phyloP scores from a whole-genome alignment of 2,113 vertebrate genomes.

The Cyphomyrus discorhynchus region DNA sequence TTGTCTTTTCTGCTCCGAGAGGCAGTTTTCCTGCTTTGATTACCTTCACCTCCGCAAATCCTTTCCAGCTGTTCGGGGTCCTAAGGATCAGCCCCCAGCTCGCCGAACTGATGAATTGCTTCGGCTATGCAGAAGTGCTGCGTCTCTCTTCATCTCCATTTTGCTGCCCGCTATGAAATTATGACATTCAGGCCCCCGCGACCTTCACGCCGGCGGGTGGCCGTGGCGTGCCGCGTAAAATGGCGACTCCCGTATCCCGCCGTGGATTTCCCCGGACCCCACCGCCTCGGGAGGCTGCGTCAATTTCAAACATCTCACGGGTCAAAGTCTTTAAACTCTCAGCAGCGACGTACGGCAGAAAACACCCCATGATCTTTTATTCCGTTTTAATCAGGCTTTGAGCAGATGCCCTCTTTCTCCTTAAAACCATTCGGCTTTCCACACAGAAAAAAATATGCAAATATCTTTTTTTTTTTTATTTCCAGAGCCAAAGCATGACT shows the following conservation, averaged over 20 bases:
- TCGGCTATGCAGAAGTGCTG: slow-evolving; percentile 2
- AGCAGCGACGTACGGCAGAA: neutral
- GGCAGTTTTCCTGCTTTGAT: neutral
- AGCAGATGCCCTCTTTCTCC: neutral
- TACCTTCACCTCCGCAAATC: slow-evolving; percentile 15
- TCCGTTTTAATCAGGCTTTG: neutral
- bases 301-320: neutral
- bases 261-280: neutral
- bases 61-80: neutral
- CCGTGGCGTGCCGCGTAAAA: neutral
- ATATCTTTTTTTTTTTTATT: neutral
- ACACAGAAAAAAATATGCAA: neutral
- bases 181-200: slow-evolving; percentile 11
- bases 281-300: neutral
- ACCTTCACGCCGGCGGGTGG: neutral
- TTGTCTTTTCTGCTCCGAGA: neutral
- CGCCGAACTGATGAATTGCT: slow-evolving; percentile 11
- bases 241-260: neutral
- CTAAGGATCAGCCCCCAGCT: slow-evolving; percentile 1
- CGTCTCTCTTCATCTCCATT: slow-evolving; percentile 17
- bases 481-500: neutral
- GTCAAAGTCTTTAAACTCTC: neutral
- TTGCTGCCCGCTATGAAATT: slow-evolving; percentile 10
- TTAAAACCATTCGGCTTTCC: neutral
- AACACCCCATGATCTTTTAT: neutral